Evolutionary conservation across 2,113 vertebrate species (phyloP).

Genomic region (Sylvilagus bachmani): DNA sequence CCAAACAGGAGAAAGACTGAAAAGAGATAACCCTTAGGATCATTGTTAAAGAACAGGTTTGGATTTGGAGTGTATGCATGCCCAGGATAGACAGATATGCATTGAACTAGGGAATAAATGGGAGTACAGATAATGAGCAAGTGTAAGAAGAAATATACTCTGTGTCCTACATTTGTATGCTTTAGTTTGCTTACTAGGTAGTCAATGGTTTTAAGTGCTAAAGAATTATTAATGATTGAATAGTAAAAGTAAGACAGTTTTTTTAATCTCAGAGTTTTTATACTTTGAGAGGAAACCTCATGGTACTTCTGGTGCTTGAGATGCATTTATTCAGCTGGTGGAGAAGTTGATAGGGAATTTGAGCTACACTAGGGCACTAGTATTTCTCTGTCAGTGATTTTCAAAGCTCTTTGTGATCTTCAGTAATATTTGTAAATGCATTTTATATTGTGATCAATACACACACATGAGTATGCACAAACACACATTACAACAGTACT

Average conservation of each 20-base stretch:
- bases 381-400: not conserved
- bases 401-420: not conserved
- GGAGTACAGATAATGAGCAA: not conserved
- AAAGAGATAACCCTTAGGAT: not conserved
- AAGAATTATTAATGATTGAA: not conserved
- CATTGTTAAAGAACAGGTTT: not conserved
- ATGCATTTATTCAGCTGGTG: not conserved
- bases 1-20: not conserved
- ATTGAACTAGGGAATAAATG: not conserved
- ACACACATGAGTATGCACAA: not conserved
- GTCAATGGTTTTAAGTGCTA: not conserved
- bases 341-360: not conserved
- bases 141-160: not conserved
- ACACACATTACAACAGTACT: not conserved
- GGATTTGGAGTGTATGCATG: not conserved
- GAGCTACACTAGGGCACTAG: not conserved
- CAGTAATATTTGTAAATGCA: not conserved
- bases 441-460: constrained; percentile 6
- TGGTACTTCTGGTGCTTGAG: not conserved
- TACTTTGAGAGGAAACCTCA: not conserved
- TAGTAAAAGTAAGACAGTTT: not conserved
- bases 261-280: not conserved
- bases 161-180: not conserved
- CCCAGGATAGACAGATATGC: not conserved
- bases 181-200: not conserved